Conservation (phyloP, 2,888 invertebrate species). For the Vesta saturnalis region DNA sequence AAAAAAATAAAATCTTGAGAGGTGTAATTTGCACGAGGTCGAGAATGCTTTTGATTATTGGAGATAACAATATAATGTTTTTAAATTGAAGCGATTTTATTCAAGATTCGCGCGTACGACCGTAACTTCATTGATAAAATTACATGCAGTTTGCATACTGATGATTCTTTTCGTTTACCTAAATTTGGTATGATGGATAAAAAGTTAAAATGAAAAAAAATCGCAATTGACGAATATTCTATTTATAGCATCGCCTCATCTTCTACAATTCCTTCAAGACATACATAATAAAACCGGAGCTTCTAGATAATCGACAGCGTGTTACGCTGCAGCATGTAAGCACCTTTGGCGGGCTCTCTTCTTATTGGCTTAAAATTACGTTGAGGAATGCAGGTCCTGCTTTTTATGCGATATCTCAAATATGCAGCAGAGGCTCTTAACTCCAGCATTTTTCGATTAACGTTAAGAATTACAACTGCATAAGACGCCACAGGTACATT, state of each 20-base stretch:
- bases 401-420: slow-evolving; percentile 37
- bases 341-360: slow-evolving; percentile 39
- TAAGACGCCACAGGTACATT: slow-evolving; percentile 10
- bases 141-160: background rate
- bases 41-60: no score
- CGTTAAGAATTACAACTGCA: slow-evolving; percentile 21
- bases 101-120: background rate
- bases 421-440: slow-evolving; percentile 32
- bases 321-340: slow-evolving; percentile 29
- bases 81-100: no score
- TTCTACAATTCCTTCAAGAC: slow-evolving; percentile 8
- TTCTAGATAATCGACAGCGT: slow-evolving; percentile 20
- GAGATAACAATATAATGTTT: no score
- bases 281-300: background rate
- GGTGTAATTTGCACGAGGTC: no score
- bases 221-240: background rate
- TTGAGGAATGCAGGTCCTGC: slow-evolving; percentile 37
- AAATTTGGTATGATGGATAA: no score
- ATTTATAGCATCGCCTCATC: slow-evolving; percentile 7
- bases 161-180: background rate
- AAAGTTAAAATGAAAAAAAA: background rate
- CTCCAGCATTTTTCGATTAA: slow-evolving; percentile 22
- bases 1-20: no score
- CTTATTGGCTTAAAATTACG: slow-evolving; percentile 33
- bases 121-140: background rate